phyloP scores from a whole-genome alignment of 2,797 vertebrate genomes.

The Parauchenoglanis punctatus region DNA sequence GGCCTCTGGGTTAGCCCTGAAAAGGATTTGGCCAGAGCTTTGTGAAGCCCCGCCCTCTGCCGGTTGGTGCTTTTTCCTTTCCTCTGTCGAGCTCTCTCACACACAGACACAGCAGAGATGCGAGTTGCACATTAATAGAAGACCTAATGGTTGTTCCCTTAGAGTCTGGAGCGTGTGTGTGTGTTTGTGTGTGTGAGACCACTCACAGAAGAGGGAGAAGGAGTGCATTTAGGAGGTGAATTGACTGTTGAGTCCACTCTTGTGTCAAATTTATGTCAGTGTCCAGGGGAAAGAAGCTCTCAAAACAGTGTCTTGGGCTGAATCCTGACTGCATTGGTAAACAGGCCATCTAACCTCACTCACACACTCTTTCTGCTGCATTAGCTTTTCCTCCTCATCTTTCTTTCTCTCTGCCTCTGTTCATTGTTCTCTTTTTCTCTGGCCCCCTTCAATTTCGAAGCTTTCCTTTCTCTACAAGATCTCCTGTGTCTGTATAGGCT shows the following conservation, averaged over 20 bases:
- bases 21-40: background rate
- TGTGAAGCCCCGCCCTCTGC: background rate
- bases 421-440: conserved; percentile 12
- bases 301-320: conserved; percentile 47
- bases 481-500: conserved; percentile 47
- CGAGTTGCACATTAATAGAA: conserved; percentile 41
- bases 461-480: conserved; percentile 46
- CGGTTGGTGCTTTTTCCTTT: conserved; percentile 1
- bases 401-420: conserved; percentile 6
- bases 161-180: conserved; percentile 10
- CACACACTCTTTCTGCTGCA: conserved; percentile 20
- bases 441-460: background rate
- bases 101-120: conserved; percentile 24
- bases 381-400: conserved; percentile 25
- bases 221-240: conserved; percentile 41
- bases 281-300: conserved; percentile 50
- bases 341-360: conserved; percentile 41
- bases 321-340: conserved; percentile 51
- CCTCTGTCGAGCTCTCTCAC: conserved; percentile 11
- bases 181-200: conserved; percentile 1
- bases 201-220: conserved; percentile 27
- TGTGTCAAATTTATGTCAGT: conserved; percentile 43
- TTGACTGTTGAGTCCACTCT: conserved; percentile 42
- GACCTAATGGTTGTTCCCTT: conserved; percentile 40
- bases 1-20: background rate